Conservation (phyloP, 2,888 invertebrate genomes). For the Cynaeus angustus region DNA sequence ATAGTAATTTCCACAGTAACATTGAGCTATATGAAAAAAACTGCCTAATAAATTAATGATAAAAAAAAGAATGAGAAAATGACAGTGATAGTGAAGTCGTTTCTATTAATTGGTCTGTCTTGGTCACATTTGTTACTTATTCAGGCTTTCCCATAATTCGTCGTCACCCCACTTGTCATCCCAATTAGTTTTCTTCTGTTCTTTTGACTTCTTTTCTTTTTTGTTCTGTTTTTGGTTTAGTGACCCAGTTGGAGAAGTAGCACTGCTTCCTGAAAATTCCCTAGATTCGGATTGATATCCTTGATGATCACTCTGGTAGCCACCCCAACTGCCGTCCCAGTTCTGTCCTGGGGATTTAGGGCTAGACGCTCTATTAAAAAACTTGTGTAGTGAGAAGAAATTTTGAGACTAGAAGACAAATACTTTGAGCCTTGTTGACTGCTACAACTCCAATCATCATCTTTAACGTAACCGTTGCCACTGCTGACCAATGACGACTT, state of each 20-base stretch:
- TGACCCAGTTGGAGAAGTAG: constrained; percentile 61
- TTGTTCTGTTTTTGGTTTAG: constrained; percentile 56
- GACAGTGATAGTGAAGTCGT: constrained; percentile 23
- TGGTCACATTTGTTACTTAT: constrained; percentile 71
- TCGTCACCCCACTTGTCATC: constrained; percentile 75
- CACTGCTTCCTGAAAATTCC: constrained; percentile 63
- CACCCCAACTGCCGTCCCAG: constrained; percentile 64
- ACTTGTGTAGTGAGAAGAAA: not conserved
- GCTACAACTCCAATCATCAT: constrained; percentile 69
- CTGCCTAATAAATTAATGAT: not conserved
- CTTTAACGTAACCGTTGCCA: constrained; percentile 65
- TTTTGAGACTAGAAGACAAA: constrained; percentile 11
- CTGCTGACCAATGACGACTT: constrained; percentile 71
- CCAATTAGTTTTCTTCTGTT: constrained; percentile 64
- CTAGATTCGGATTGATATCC: constrained; percentile 66
- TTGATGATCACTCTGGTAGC: constrained; percentile 67
- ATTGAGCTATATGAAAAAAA: constrained; percentile 13
- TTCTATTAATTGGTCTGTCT: constrained; percentile 39
- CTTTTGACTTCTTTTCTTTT: constrained; percentile 65
- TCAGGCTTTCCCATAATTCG: constrained; percentile 77
- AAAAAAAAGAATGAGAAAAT: not conserved
- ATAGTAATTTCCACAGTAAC: constrained; percentile 8
- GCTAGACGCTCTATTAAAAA: constrained; percentile 67
- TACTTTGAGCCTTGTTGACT: constrained; percentile 71
- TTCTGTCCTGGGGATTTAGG: constrained; percentile 68